Conservation (phyloP, 2,888 invertebrate species). For the Mesorhabditis spiculigera region DNA sequence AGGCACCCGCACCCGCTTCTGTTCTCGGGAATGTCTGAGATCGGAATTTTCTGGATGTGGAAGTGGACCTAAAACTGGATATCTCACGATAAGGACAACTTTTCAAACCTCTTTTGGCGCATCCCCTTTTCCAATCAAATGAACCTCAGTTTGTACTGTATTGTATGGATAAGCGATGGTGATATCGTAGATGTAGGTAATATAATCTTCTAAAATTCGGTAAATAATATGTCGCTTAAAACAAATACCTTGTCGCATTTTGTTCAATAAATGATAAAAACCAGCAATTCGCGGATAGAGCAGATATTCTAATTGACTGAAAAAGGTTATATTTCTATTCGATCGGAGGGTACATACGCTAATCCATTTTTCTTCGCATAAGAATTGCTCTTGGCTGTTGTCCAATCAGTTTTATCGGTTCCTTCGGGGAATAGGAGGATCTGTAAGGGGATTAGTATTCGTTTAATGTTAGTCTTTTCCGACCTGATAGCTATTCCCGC, state of each 20-base stretch:
- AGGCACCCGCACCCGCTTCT: constrained; percentile 26
- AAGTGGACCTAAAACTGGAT: constrained; percentile 67
- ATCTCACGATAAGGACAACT: background rate
- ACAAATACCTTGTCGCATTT: constrained; percentile 63
- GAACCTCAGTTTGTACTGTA: constrained; percentile 74
- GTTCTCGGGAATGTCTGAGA: constrained; percentile 47
- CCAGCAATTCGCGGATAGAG: constrained; percentile 84
- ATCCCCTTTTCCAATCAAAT: constrained; percentile 69
- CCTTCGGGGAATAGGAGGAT: constrained; percentile 82
- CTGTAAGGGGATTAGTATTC: constrained; percentile 59
- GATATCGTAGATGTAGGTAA: constrained; percentile 79
- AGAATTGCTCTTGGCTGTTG: constrained; percentile 64
- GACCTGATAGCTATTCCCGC: constrained; percentile 67
- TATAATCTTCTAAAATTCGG: constrained; percentile 63
- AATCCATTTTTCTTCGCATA: constrained; percentile 61
- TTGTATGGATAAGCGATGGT: constrained; percentile 79
- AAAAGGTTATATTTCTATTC: background rate
- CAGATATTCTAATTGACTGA: constrained; percentile 69
- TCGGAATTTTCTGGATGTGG: constrained; percentile 66
- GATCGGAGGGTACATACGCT: constrained; percentile 39
- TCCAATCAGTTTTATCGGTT: constrained; percentile 75
- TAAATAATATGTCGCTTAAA: background rate
- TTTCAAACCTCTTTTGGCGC: constrained; percentile 69
- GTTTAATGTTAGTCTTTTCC: background rate
- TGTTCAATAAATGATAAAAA: constrained; percentile 63